A percentile compares a stretch with the other conserved stretches of the same genome.
phyloP scores from a whole-genome alignment of 92 coral and sea anemone genomes.

The Phenganax stokvisi region DNA sequence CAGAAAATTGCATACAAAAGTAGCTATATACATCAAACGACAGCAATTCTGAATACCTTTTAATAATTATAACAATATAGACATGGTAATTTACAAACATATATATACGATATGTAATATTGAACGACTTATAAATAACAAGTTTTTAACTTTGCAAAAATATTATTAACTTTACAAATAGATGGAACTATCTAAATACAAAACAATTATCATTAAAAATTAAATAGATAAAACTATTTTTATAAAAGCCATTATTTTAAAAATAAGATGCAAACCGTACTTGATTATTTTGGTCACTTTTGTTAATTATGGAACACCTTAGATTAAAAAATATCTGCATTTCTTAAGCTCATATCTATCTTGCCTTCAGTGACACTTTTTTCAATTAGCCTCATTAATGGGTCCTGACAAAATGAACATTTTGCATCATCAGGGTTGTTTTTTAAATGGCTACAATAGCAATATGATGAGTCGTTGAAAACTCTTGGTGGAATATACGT shows the following conservation, averaged over 20 bases:
- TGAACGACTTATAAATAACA: too few species aligned
- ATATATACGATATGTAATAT: too few species aligned
- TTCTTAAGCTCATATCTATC: not conserved
- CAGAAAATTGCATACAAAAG: too few species aligned
- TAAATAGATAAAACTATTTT: too few species aligned
- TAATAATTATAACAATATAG: too few species aligned
- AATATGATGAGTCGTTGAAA: conserved; percentile 33
- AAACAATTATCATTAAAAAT: too few species aligned
- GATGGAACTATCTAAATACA: too few species aligned
- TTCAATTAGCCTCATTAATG: conserved; percentile 48
- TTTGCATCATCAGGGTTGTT: conserved; percentile 43
- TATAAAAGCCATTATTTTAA: not conserved
- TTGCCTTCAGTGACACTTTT: conserved; percentile 44
- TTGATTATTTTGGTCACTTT: not conserved
- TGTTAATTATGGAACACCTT: not conserved
- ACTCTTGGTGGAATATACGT: conserved; percentile 55
- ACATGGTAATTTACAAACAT: too few species aligned
- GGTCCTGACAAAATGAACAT: conserved; percentile 37
- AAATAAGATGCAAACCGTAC: not conserved
- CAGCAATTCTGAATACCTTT: too few species aligned
- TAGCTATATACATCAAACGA: too few species aligned
- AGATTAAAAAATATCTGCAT: not conserved
- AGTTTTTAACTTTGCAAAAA: too few species aligned
- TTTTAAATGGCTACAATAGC: conserved; percentile 51
- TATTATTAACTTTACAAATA: too few species aligned